Evolutionary conservation across 2,888 invertebrate species (phyloP), one percentile per base, ranked within the genome.

Genomic region (Tryphoninae sp.): DNA sequence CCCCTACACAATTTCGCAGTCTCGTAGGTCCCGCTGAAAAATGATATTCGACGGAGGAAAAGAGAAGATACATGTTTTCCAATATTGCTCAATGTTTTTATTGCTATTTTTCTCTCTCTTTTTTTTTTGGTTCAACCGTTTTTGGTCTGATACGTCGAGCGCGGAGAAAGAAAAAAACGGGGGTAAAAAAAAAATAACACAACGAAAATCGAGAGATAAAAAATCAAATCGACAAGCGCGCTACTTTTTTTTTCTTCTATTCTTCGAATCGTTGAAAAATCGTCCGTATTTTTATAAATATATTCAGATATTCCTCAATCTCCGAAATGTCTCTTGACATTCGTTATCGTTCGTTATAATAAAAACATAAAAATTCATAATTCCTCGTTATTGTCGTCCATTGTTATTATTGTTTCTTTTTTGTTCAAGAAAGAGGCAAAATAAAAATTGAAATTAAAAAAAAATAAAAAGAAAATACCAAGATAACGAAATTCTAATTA

Each of bases 21-120:
- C 45, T 59, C 71, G 45, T n/a, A 58, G 71, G 23, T 49, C 26
- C 16, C 26, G 61, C 33, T 49, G 61, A 61, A 62, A 72, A 72
- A 72, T 58, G 23, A 19, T 49, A 61, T 26, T 72, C 45, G 51
- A 45, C 45, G 13, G 9, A 45, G 45, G 13, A 45, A 45, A 45
- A 45, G 45, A 45, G 13, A 13, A 45, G 9, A 45, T 45, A 45
- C 13, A 13, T 45, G 13, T 45, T 13, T 45, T 45, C 13, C 45
- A 45, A 45, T 45, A 13, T 11, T 11, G 13, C 45, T 9, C 1
- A 13, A 45, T 45, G 11, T 45, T 45, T 11, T 2, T 9, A 45
- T 9, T 13, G 13, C 13, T 8, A 45, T 11, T 45, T 45, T 19
- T 3, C 26, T 26, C 3, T 26, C 26, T 3, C 2, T 45, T 45